Percentiles rank a stretch among this genome's conserved stretches.
Evolutionary conservation across 2,888 invertebrate species (phyloP).

Genomic region (Limulus polyphemus): DNA sequence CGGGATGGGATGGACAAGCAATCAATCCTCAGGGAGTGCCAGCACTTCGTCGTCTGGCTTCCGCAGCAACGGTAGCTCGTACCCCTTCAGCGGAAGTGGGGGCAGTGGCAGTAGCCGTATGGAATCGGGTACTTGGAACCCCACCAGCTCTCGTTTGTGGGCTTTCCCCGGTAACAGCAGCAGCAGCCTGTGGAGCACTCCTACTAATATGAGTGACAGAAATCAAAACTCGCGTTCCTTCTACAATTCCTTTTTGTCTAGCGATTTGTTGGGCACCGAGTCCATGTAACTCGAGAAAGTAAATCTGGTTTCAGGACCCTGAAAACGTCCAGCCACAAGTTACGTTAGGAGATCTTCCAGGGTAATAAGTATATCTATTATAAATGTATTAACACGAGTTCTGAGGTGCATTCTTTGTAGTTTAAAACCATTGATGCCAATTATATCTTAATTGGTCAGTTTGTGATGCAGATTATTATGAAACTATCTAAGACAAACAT

Average conservation of each 20-base stretch:
- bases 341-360: too few species aligned
- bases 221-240: conserved; percentile 72
- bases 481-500: too few species aligned
- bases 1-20: too few species aligned
- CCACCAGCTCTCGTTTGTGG: conserved; percentile 33
- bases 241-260: conserved; percentile 74
- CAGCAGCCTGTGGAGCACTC: conserved; percentile 39
- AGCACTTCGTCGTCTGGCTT: not conserved
- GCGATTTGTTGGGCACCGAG: conserved; percentile 63
- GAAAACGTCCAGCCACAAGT: too few species aligned
- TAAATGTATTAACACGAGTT: too few species aligned
- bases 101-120: conserved; percentile 9
- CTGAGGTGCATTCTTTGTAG: too few species aligned
- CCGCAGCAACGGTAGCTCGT: conserved; percentile 8
- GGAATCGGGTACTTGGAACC: conserved; percentile 24
- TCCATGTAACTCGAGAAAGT: conserved; percentile 11
- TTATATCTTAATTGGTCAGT: too few species aligned
- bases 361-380: too few species aligned
- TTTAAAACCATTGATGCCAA: too few species aligned
- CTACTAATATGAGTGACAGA: conserved; percentile 48
- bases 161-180: conserved; percentile 22
- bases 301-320: too few species aligned
- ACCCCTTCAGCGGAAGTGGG: not conserved
- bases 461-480: too few species aligned
- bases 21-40: too few species aligned